phyloP scores from a whole-genome alignment of 2,113 vertebrate genomes.

The Zosterops borbonicus region DNA sequence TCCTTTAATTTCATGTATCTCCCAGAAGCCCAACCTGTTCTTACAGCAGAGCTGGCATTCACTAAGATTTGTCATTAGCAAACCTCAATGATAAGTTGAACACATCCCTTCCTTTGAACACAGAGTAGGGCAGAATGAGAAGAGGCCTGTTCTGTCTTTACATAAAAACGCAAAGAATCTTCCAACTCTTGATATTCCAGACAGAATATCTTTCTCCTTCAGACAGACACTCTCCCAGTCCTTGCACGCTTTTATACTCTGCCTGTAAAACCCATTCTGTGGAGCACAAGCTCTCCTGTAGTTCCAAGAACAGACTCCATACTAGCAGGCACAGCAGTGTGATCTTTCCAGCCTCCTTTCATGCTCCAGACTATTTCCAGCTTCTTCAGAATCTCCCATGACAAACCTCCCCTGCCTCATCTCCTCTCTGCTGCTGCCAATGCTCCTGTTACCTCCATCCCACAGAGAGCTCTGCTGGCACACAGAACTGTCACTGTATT shows the following conservation, averaged over 20 bases:
- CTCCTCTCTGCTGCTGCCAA: neutral
- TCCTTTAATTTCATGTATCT: conserved; percentile 38
- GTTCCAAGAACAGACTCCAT: neutral
- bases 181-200: neutral
- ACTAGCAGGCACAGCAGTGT: neutral
- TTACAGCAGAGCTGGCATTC: neutral
- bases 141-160: neutral
- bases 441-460: neutral
- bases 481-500: neutral
- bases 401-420: neutral
- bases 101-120: neutral
- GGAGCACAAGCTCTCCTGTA: neutral
- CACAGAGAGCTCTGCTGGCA: neutral
- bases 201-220: neutral
- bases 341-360: neutral
- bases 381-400: neutral
- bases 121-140: neutral
- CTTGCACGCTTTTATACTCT: neutral
- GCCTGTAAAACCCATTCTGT: neutral
- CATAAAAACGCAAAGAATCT: neutral
- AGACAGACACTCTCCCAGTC: neutral
- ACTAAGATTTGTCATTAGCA: conserved; percentile 13
- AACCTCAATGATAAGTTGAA: neutral
- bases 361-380: neutral
- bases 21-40: conserved; percentile 4